Conservation (phyloP, 2,113 vertebrate species). For the Colistium nudipinnis region DNA sequence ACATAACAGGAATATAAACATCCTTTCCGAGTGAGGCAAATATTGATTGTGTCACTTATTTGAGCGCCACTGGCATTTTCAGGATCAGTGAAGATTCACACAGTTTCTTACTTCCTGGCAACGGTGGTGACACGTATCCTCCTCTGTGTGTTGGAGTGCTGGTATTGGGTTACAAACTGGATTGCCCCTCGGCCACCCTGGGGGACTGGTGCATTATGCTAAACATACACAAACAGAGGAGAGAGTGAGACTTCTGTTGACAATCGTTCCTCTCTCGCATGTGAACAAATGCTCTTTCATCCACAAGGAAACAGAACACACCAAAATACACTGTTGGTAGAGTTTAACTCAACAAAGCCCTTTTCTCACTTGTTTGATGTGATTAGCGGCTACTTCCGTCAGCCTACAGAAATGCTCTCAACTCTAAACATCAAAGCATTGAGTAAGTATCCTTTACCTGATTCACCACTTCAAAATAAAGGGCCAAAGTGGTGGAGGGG, state of each 20-base stretch:
- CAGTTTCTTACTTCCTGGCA: constrained; percentile 90
- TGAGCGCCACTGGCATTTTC: not conserved
- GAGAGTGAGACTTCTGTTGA: constrained; percentile 2
- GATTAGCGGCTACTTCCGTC: not conserved
- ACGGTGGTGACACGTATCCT: constrained; percentile 94
- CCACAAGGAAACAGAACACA: not conserved
- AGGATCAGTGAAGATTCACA: too few species aligned
- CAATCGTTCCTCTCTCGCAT: not conserved
- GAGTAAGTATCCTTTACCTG: constrained; percentile 82
- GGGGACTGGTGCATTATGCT: constrained; percentile 95
- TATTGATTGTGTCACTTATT: constrained; percentile 20
- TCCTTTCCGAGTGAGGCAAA: not conserved
- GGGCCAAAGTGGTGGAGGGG: constrained; percentile 88
- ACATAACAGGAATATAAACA: constrained; percentile 38
- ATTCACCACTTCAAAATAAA: constrained; percentile 97
- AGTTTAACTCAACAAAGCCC: not conserved
- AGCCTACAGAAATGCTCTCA: constrained; percentile 3
- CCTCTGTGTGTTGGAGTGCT: constrained; percentile 92
- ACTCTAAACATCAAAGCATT: not conserved
- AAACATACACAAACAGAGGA: constrained; percentile 41
- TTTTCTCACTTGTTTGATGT: not conserved
- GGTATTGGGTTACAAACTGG: constrained; percentile 97
- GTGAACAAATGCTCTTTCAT: not conserved
- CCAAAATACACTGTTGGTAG: constrained; percentile 25
- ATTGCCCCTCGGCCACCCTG: constrained; percentile 94